phyloP scores from a whole-genome alignment of 2,113 vertebrate species.

The Pterophyllum scalare region DNA sequence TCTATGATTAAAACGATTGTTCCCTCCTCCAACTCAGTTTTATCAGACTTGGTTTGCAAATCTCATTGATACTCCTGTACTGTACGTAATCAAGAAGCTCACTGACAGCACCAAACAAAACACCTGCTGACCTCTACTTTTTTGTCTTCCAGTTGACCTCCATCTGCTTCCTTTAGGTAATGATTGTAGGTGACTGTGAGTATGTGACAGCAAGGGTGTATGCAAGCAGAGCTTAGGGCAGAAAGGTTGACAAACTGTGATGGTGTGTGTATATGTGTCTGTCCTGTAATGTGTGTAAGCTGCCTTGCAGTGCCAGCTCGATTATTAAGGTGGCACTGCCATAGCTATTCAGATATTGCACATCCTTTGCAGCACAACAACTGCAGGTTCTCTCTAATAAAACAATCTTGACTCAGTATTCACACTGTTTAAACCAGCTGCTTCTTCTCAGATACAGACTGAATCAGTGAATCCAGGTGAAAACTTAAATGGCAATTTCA shows the following conservation, averaged over 20 bases:
- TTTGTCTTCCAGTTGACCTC: constrained; percentile 46
- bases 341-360: constrained; percentile 11
- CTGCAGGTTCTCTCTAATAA: constrained; percentile 11
- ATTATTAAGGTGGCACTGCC: constrained; percentile 42
- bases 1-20: background rate
- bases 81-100: background rate
- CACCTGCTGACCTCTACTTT: constrained; percentile 56
- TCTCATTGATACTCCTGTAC: background rate
- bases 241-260: constrained; percentile 31
- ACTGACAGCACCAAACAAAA: constrained; percentile 37
- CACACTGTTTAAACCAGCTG: constrained; percentile 28
- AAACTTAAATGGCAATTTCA: constrained; percentile 30
- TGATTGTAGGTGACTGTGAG: constrained; percentile 10
- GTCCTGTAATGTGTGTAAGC: constrained; percentile 11
- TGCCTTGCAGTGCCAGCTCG: constrained; percentile 25
- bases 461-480: constrained; percentile 40
- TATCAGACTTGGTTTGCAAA: background rate
- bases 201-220: constrained; percentile 30
- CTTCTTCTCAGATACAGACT: constrained; percentile 8
- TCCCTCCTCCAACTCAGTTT: background rate
- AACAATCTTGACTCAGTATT: constrained; percentile 32
- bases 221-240: constrained; percentile 21
- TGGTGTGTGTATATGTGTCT: constrained; percentile 2
- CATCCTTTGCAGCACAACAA: background rate
- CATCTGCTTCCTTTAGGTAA: constrained; percentile 50